Evolutionary conservation across 1,140 invertebrate genomes (phyloP), one percentile per base, ranked within the genome.

Genomic region (Heliconius melpomene): DNA sequence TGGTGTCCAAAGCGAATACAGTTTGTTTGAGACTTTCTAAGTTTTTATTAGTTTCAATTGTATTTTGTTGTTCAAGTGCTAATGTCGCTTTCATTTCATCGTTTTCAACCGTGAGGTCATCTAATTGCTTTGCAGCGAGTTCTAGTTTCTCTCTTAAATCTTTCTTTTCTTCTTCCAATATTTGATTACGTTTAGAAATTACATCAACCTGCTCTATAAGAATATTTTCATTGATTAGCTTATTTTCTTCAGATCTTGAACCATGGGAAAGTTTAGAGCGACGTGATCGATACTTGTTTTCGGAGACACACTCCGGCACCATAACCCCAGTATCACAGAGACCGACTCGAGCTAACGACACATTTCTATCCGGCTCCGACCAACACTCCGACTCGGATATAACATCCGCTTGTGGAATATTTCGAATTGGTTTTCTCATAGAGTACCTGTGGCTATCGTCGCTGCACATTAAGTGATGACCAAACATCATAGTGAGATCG

Each of bases 301-400:
- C 92, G 0, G 89, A 89, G 26, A 83, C 84, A 20, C 86, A 88
- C 80, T 94, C 91, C 50, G 79, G 81, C 11, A 81, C 80, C 16
- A 79, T 82, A 2, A 93, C 81, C 18, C 90, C 91, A 16, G 91
- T 91, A 72, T 92, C 95, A 75, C 94, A 95, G 7, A 98, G 90
- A 2, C 97, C 97, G 66, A 98, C 98, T 79, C 97, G 95, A 0
- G 96, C 97, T 78, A 97, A 90, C 0, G 97, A 98, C 1, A 98
- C 97, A 77, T 95, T 96, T 79, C 97, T 95, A 86, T 98, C 97
- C 0, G 97, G 97, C 88, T 98, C 97, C 0, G 97, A 98, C 96
- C 97, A 98, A 26, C 97, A 96, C 86, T 98, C 98, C 0, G 97
- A 97, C 88, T 98, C 97, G 1, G 97, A 97, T 40, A 96, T 95